phyloP scores from a whole-genome alignment of 2,797 vertebrate genomes.

The Enoplosus armatus region DNA sequence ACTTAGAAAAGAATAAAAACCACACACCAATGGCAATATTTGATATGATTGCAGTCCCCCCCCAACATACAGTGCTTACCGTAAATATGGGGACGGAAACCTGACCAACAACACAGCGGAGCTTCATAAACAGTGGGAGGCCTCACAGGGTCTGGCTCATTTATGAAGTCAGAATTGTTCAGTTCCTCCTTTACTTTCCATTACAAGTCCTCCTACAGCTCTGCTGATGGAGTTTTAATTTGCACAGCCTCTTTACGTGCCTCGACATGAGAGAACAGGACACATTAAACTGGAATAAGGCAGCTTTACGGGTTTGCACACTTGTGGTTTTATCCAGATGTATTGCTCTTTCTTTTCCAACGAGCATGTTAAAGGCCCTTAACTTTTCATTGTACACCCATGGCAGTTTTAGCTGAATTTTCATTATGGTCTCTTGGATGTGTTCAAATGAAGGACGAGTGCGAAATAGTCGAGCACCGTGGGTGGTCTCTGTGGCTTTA shows the following conservation, averaged over 20 bases:
- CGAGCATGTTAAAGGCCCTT: constrained; percentile 41
- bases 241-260: constrained; percentile 58
- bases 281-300: constrained; percentile 48
- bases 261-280: constrained; percentile 50
- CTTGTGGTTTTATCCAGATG: constrained; percentile 46
- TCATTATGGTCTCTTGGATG: constrained; percentile 48
- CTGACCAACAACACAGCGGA: constrained; percentile 16
- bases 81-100: constrained; percentile 1
- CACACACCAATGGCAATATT: neutral
- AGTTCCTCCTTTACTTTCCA: constrained; percentile 65
- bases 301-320: constrained; percentile 54
- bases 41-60: neutral
- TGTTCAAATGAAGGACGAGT: constrained; percentile 28
- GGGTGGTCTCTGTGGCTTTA: constrained; percentile 54
- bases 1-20: no score
- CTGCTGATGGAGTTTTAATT: constrained; percentile 72
- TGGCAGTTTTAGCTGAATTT: constrained; percentile 36
- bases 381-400: constrained; percentile 38
- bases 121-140: constrained; percentile 31
- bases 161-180: constrained; percentile 56
- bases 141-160: constrained; percentile 28
- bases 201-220: constrained; percentile 61
- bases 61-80: neutral
- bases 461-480: constrained; percentile 46
- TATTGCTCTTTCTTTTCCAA: constrained; percentile 41